phyloP scores from a whole-genome alignment of 2,888 invertebrate species.

The Parnassius apollo region DNA sequence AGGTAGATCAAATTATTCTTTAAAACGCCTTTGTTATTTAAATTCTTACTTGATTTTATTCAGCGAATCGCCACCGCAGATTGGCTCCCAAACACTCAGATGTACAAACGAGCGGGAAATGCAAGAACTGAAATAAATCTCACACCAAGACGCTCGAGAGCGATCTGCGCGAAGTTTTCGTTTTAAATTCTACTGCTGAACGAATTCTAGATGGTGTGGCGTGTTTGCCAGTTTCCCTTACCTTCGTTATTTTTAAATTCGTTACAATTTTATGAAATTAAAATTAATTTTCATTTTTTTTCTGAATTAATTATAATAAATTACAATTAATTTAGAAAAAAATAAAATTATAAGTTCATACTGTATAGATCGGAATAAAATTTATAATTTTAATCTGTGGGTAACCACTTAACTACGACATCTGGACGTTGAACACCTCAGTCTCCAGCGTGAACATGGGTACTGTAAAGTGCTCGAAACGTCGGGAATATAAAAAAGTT shows the following conservation, averaged over 20 bases:
- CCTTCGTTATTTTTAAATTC: background rate
- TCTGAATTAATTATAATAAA: no score
- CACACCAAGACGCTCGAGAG: no score
- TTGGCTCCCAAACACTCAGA: slow-evolving; percentile 41
- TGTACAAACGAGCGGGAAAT: slow-evolving; percentile 39
- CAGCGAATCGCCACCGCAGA: slow-evolving; percentile 48
- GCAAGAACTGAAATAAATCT: no score
- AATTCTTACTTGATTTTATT: no score
- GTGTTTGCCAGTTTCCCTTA: slow-evolving; percentile 35
- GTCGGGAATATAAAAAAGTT: no score
- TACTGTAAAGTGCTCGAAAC: no score
- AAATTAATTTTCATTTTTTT: no score
- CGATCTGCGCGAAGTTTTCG: slow-evolving; percentile 34
- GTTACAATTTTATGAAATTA: background rate
- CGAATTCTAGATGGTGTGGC: slow-evolving; percentile 20
- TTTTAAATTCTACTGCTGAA: slow-evolving; percentile 60
- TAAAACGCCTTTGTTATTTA: slow-evolving; percentile 16
- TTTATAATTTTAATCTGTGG: no score
- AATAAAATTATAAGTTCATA: slow-evolving; percentile 31
- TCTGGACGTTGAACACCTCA: no score
- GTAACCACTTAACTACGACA: no score
- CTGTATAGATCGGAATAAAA: slow-evolving; percentile 24
- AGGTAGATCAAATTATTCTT: slow-evolving; percentile 21
- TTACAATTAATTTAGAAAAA: no score
- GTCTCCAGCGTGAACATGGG: no score